Percentiles rank a stretch among this genome's conserved stretches.
Evolutionary conservation across 2,888 invertebrate genomes (phyloP).

Genomic region (Anthrax anthrax): DNA sequence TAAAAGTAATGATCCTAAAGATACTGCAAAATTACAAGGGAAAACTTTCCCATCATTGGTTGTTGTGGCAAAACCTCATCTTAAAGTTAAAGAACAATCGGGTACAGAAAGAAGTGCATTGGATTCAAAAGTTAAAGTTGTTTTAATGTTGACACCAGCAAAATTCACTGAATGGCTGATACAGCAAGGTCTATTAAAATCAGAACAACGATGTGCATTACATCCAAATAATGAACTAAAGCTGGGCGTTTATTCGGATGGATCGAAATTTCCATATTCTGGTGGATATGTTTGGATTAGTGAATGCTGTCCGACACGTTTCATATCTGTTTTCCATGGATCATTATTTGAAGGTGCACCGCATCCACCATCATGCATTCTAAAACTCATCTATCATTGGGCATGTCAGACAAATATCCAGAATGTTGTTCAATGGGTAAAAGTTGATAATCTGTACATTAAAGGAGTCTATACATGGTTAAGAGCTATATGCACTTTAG

Average conservation of each 20-base stretch:
- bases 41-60: conserved; percentile 78
- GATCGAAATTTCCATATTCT: conserved; percentile 69
- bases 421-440: conserved; percentile 80
- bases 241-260: conserved; percentile 74
- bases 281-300: conserved; percentile 88
- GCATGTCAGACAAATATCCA: conserved; percentile 79
- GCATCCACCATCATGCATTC: conserved; percentile 65
- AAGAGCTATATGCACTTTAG: conserved; percentile 64
- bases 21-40: conserved; percentile 58
- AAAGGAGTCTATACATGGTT: conserved; percentile 54
- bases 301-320: conserved; percentile 70
- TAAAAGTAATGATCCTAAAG: conserved; percentile 52
- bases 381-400: conserved; percentile 84
- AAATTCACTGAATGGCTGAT: conserved; percentile 85
- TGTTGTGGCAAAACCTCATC: conserved; percentile 66
- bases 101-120: conserved; percentile 45
- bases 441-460: conserved; percentile 55
- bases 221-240: conserved; percentile 59
- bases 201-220: conserved; percentile 61
- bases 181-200: conserved; percentile 65
- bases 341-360: conserved; percentile 77
- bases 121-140: conserved; percentile 69
- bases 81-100: conserved; percentile 51
- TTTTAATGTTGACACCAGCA: conserved; percentile 65
- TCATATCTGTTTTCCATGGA: conserved; percentile 74